phyloP scores from a whole-genome alignment of 1,140 invertebrate genomes.

The Vollenhovia emeryi region DNA sequence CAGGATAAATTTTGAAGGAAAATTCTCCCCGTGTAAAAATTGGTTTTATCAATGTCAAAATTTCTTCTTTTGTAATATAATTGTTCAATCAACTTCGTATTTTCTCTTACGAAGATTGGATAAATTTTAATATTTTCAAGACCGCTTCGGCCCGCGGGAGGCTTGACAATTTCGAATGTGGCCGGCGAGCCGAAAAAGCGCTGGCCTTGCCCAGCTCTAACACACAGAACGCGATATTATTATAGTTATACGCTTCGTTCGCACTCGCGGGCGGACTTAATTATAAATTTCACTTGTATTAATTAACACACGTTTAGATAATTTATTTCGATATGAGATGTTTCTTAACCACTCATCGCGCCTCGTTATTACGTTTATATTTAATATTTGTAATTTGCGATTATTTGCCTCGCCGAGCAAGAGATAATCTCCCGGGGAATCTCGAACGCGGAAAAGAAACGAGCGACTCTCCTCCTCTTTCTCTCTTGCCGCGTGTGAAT shows the following conservation, averaged over 20 bases:
- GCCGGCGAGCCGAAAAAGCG: too few species aligned
- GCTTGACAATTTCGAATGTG: too few species aligned
- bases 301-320: slow-evolving; percentile 5
- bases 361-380: background rate
- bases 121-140: too few species aligned
- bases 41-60: too few species aligned
- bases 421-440: background rate
- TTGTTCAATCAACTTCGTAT: too few species aligned
- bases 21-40: too few species aligned
- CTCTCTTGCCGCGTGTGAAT: slow-evolving; percentile 2
- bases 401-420: background rate
- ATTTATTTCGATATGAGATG: background rate
- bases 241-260: background rate
- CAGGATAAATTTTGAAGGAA: too few species aligned
- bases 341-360: background rate
- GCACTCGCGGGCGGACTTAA: background rate
- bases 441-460: background rate
- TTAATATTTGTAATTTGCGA: background rate
- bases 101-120: too few species aligned
- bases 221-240: background rate
- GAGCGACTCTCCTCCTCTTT: slow-evolving; percentile 3
- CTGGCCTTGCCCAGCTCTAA: too few species aligned
- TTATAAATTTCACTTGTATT: background rate
- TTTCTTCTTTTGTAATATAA: too few species aligned
- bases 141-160: too few species aligned